Base-by-base conservation (phyloP, 1,140 invertebrate species). In the Cyrtorhinus lividipennis region DNA sequence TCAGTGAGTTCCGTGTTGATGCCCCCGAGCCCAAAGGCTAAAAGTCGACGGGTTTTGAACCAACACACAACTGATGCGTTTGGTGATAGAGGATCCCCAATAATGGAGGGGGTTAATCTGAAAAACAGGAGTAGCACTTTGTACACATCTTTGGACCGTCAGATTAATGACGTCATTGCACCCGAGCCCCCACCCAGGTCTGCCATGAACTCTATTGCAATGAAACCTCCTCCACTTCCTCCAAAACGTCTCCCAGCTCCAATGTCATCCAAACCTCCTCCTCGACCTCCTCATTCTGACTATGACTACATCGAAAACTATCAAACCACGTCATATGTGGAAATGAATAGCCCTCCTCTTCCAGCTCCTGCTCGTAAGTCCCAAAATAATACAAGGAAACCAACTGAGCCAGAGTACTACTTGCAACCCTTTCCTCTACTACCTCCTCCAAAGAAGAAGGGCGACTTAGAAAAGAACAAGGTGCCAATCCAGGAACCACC, bases 201-300 rank as follows among this genome's bases (percentile, higher is more conserved):
- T 1, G 78, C 74, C n/a, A 74, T 61, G 71, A 72, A 62, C 71
- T 74, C 64, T 70, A 69, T 64, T 72, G 75, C 71, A 73, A 77
- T 81, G 58, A 79, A 89, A 66, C 89, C 89, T 0, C 89, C 89
- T 10, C 89, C 89, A 1, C 74, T 92, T 62, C 88, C 88, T 1
- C 89, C 89, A 0, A 92, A 92, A 72, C 89, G 90, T 69, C 79
- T 85, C 26, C 69, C 72, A 30, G 68, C 67, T 15, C 69, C 73
- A 64, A 67, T 69, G 3, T 68, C 69, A 1, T 67, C 74, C 3
- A 81, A 79, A 64, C 83, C 84, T 0, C 84, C 83, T 1, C 82
- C 83, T 1, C 76, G 83, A 57, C 83, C 83, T 27, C 82, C 81
- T 8, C 78, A 81, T 64, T 79, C 71, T 23, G 80, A 80, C 30